These are phyloP conservation scores for Oryzias melastigma DNA, from an alignment of 2,113 vertebrate genomes.

Conservation along the genomic window DNA sequence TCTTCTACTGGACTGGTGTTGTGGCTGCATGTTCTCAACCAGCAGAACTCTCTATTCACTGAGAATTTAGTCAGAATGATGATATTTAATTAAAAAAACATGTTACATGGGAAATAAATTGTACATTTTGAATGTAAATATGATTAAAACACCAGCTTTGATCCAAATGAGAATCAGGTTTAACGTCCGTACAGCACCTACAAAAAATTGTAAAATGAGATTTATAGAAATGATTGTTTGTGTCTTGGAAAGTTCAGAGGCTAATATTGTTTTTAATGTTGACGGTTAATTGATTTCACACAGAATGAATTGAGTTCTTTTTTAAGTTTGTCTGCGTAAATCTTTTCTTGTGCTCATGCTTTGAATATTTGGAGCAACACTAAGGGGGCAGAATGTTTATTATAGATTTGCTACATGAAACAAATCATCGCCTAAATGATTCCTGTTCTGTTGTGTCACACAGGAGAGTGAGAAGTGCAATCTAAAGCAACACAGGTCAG, in stretches of 20 bases:
- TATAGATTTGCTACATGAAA: constrained; percentile 1
- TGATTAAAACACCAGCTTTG: constrained; percentile 65
- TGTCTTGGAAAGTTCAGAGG: constrained; percentile 10
- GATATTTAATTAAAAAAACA: constrained; percentile 8
- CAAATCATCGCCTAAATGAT: not conserved
- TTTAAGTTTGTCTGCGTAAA: constrained; percentile 10
- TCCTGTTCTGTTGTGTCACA: not conserved
- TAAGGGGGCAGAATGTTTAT: constrained; percentile 2
- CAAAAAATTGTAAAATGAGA: constrained; percentile 24
- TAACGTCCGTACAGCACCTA: not conserved
- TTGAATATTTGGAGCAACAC: constrained; percentile 19
- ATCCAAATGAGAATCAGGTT: constrained; percentile 29
- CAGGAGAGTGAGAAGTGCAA: constrained; percentile 4
- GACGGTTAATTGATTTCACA: constrained; percentile 1
- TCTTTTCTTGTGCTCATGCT: constrained; percentile 16
- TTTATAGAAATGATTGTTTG: not conserved
- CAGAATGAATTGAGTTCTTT: constrained; percentile 7
- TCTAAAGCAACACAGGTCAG: constrained; percentile 21
- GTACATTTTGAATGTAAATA: constrained; percentile 22
- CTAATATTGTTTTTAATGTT: constrained; percentile 1
- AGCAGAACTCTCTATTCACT: constrained; percentile 30
- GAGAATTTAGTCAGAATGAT: constrained; percentile 14
- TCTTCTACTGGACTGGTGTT: constrained; percentile 7
- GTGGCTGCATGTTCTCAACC: constrained; percentile 26
- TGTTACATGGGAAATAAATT: constrained; percentile 12